Conservation (phyloP, 2,113 vertebrate genomes). For the Manacus vitellinus region DNA sequence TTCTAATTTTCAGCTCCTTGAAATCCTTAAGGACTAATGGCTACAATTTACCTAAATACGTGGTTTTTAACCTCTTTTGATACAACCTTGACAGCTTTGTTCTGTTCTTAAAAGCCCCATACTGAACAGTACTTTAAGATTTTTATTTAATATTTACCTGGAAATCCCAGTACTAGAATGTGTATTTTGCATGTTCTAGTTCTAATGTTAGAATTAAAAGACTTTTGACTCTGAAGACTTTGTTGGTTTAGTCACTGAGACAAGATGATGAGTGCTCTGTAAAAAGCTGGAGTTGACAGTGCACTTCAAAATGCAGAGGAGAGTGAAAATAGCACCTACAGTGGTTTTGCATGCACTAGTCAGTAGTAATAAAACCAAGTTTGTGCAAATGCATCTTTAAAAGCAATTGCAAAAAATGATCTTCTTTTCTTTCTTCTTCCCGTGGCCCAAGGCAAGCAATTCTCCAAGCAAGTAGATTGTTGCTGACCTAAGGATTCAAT, state of each 20-base stretch:
- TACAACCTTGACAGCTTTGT: neutral
- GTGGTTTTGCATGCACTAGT: slow-evolving; percentile 35
- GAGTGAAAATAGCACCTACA: neutral
- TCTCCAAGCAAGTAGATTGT: neutral
- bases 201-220: neutral
- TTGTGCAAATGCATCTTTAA: neutral
- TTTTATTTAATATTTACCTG: neutral
- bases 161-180: neutral
- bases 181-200: slow-evolving; percentile 1
- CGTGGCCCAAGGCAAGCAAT: neutral
- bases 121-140: neutral
- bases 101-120: neutral
- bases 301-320: neutral
- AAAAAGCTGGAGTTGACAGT: neutral
- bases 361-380: slow-evolving; percentile 32
- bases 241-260: neutral
- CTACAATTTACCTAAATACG: neutral
- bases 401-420: neutral
- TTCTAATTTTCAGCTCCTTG: slow-evolving; percentile 16
- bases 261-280: neutral
- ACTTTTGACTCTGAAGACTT: neutral
- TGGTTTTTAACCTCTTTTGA: neutral
- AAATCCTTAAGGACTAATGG: neutral
- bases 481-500: neutral
- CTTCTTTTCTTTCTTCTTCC: neutral